These are phyloP conservation scores for Yoshiicerus persimilis DNA, from an alignment of 1,140 invertebrate genomes.

Conservation along the genomic window DNA sequence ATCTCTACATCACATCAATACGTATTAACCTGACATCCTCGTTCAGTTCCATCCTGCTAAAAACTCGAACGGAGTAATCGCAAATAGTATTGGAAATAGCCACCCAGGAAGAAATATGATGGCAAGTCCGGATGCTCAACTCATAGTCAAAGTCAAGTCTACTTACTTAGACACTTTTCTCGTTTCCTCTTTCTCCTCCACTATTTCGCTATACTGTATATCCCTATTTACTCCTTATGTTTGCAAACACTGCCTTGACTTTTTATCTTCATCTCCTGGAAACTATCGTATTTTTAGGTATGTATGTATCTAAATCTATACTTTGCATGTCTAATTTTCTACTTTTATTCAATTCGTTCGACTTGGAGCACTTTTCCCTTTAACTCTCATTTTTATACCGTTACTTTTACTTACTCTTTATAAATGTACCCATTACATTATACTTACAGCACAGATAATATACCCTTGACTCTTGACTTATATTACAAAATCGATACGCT, in stretches of 20 bases:
- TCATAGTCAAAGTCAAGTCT: background rate
- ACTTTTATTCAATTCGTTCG: background rate
- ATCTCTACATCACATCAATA: conserved; percentile 20
- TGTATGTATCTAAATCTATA: background rate
- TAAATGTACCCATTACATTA: no score
- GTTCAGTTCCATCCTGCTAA: background rate
- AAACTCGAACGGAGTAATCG: background rate
- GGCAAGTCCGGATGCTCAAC: background rate
- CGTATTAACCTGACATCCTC: background rate
- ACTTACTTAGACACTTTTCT: background rate
- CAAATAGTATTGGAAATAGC: background rate
- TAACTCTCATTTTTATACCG: background rate
- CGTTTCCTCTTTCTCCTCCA: background rate
- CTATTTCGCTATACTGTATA: background rate
- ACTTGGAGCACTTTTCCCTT: background rate
- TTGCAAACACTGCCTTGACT: background rate
- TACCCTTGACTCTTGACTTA: no score
- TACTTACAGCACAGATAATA: no score
- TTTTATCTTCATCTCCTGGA: background rate
- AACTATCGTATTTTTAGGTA: background rate
- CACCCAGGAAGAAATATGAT: conserved; percentile 16
- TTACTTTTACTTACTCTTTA: background rate
- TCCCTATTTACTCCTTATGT: background rate
- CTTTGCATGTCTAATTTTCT: background rate
- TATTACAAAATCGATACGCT: no score